Conservation (phyloP, 2,888 invertebrate species). For the Megaustenia siamemsis region DNA sequence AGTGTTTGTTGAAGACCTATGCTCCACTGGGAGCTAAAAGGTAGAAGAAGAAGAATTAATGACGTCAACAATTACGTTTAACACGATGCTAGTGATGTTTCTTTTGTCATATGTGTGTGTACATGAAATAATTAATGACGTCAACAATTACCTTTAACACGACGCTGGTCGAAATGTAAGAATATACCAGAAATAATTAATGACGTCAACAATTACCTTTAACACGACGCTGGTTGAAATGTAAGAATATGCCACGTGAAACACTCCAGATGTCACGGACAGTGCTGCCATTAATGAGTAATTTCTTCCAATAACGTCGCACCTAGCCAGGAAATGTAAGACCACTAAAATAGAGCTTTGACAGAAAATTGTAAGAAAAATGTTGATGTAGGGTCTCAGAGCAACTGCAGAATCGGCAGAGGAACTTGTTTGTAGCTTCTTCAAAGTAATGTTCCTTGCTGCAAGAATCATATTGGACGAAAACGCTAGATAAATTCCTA, state of each 20-base stretch:
- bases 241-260: conserved; percentile 62
- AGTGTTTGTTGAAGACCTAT: no score
- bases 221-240: conserved; percentile 59
- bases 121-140: no score
- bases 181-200: no score
- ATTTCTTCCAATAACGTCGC: neutral
- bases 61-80: no score
- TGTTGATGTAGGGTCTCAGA: neutral
- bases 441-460: conserved; percentile 60
- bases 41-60: no score
- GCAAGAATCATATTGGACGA: conserved; percentile 61
- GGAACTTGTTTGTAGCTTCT: conserved; percentile 41
- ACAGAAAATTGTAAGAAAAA: neutral
- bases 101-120: no score
- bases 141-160: no score
- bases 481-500: conserved; percentile 53
- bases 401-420: no score
- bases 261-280: conserved; percentile 50
- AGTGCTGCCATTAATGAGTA: neutral
- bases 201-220: conserved; percentile 5
- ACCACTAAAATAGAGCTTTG: neutral
- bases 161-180: no score
- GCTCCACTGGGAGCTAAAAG: no score
- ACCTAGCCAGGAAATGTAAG: neutral
- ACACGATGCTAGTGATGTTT: no score